Evolutionary conservation across 1,140 invertebrate genomes (phyloP), one percentile per base, ranked within the genome.

Genomic region (Onthophagus taurus): DNA sequence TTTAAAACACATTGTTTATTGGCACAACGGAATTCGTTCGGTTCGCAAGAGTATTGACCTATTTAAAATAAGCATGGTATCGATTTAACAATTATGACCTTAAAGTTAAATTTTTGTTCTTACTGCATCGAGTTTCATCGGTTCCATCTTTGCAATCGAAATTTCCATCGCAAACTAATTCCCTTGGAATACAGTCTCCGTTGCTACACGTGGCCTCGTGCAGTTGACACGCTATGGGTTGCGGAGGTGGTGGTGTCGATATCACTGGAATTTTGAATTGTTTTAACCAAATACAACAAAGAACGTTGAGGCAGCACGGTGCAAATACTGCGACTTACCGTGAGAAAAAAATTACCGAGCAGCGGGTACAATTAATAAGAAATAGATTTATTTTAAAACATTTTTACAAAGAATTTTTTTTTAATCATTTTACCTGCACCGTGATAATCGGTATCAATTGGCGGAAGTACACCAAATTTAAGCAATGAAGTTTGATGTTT

Each of bases 1-100:
- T 94, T 95, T 13, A 85, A 76, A 4, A 97, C 77, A 64, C 96
- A 99, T 48, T 83, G 80, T 36, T 81, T 81, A 61, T 93, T 96
- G 29, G 68, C 68, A 63, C 93, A 97, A 39, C 81, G 75, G 66
- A 86, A 94, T 66, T 97, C 83, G 61, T 97, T 96, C 0, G 94
- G 93, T 62, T 97, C 86, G 63, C 92, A 97, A 9, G 78, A 80
- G 26, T 72, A 69, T 3, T 65, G 64, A 60, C 61, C 71, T 75
- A 49, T 12, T 43, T 24, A 17, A 18, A 29, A 37, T 20, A 34
- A 13, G 17, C 11, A 35, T 24, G 4, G 18, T 5, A 31, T 4
- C 24, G 9, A 21, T 18, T 8, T 12, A 12, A 30, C 8, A 43
- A 36, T 12, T 16, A 16, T 12, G 7, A 41, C 8, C 16, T 31